A percentile compares a stretch with the other conserved stretches of the same genome.
phyloP scores from a whole-genome alignment of 2,888 invertebrate genomes.

The Ceratothoa steindachneri region DNA sequence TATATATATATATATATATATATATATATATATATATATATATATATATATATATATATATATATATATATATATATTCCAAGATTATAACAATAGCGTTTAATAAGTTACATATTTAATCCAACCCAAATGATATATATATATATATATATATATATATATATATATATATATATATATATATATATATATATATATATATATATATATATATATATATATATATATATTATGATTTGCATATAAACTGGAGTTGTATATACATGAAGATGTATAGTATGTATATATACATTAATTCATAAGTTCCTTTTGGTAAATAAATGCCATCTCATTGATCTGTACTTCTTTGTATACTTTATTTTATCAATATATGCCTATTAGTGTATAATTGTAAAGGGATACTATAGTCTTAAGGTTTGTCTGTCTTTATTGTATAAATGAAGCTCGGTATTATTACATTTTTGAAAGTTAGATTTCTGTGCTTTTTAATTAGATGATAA shows the following conservation, averaged over 20 bases:
- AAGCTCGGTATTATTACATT: no score
- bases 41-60: not conserved
- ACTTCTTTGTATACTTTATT: no score
- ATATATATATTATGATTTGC: not conserved
- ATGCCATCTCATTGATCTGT: not conserved
- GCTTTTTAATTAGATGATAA: no score
- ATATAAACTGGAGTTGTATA: not conserved
- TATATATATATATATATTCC: no score
- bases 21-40: not conserved
- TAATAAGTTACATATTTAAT: not conserved
- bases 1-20: not conserved
- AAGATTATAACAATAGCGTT: not conserved
- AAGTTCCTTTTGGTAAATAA: not conserved
- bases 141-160: not conserved
- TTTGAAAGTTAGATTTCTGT: no score
- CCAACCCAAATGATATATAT: no score
- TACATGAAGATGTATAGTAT: not conserved
- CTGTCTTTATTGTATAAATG: no score
- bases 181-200: slow-evolving; percentile 8
- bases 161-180: slow-evolving; percentile 5
- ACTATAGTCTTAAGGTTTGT: no score
- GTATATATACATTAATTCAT: not conserved
- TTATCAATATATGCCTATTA: no score
- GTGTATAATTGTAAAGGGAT: no score
- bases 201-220: slow-evolving; percentile 10